Evolutionary conservation across 1,140 invertebrate species (phyloP).

Genomic region (Trissolcus basalis): DNA sequence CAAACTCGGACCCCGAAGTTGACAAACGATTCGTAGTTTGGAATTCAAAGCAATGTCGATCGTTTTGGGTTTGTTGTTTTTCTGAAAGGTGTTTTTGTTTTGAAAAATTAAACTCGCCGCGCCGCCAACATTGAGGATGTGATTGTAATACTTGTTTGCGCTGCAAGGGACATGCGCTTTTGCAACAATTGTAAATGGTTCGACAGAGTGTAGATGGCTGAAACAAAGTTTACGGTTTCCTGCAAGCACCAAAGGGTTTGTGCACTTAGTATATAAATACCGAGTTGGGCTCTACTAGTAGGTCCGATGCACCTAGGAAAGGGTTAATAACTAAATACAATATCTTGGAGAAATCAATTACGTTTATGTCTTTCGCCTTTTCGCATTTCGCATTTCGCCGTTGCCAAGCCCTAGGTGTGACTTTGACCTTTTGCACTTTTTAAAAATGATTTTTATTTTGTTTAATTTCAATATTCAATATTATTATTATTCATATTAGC

Average conservation of each 20-base stretch:
- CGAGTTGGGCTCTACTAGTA: not conserved
- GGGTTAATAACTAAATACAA: constrained; percentile 57
- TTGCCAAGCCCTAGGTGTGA: constrained; percentile 64
- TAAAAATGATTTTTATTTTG: constrained; percentile 22
- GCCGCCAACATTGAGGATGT: not conserved
- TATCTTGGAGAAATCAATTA: constrained; percentile 58
- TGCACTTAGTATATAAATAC: constrained; percentile 54
- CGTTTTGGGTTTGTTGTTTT: too few species aligned
- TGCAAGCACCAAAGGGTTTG: constrained; percentile 4
- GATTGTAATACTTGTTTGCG: too few species aligned
- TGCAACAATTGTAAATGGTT: constrained; percentile 4
- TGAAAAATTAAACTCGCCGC: too few species aligned
- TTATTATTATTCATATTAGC: too few species aligned
- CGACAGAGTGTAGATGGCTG: constrained; percentile 15
- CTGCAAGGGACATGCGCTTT: constrained; percentile 9
- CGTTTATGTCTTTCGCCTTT: constrained; percentile 57
- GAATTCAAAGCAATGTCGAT: too few species aligned
- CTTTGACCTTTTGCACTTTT: constrained; percentile 60
- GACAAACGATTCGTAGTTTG: too few species aligned
- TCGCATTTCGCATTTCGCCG: constrained; percentile 55
- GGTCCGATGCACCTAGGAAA: constrained; percentile 67
- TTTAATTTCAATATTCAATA: too few species aligned
- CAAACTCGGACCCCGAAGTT: too few species aligned
- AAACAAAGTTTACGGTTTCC: constrained; percentile 24
- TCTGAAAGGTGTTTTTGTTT: too few species aligned